Evolutionary conservation across 2,888 invertebrate species (phyloP).

Genomic region (Chymomyza fuscimana): DNA sequence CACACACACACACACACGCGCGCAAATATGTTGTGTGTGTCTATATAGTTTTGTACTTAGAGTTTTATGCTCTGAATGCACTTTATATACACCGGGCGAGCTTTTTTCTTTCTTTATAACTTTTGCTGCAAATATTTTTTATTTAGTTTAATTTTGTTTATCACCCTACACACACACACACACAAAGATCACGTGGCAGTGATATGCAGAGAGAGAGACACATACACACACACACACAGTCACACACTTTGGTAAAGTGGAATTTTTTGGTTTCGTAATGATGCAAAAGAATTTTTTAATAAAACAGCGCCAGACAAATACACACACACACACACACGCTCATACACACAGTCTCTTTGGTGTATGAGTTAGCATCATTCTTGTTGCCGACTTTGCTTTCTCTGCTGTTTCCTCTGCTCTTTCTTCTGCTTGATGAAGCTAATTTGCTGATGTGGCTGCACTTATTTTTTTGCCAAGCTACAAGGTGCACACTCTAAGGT

Average conservation of each 20-base stretch:
- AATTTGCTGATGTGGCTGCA: conserved; percentile 27
- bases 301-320: conserved; percentile 13
- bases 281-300: conserved; percentile 49
- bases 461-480: not conserved
- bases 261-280: conserved; percentile 46
- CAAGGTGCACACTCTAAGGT: not conserved
- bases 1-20: not conserved
- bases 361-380: not conserved
- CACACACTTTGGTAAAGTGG: not conserved
- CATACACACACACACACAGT: not conserved
- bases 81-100: not conserved
- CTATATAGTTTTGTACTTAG: not conserved
- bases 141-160: conserved; percentile 12
- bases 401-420: not conserved
- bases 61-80: not conserved
- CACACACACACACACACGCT: not conserved
- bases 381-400: not conserved
- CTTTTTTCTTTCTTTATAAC: not conserved
- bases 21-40: not conserved
- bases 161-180: conserved; percentile 1
- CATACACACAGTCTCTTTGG: not conserved
- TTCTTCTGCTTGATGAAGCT: conserved; percentile 41
- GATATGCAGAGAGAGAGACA: no score
- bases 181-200: not conserved
- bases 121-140: conserved; percentile 12